These are phyloP conservation scores for Sebastes kiyomatsui DNA, from an alignment of 2,797 vertebrate genomes.

Conservation along the genomic window DNA sequence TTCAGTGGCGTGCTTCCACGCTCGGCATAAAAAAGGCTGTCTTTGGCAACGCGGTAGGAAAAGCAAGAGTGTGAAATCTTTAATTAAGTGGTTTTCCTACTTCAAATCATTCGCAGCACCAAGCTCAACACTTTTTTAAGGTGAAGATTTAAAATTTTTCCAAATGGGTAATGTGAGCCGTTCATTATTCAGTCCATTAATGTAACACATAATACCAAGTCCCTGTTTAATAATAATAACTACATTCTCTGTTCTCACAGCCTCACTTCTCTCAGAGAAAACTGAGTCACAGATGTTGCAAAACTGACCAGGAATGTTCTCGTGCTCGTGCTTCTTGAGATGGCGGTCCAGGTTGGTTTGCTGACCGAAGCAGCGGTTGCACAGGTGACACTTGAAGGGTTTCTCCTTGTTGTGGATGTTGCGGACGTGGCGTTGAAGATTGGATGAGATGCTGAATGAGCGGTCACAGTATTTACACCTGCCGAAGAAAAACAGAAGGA, in stretches of 20 bases:
- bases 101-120: conserved; percentile 29
- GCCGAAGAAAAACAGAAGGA: conserved; percentile 48
- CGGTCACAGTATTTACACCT: conserved; percentile 99
- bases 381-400: conserved; percentile 98
- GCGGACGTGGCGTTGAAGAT: conserved; percentile 97
- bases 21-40: conserved; percentile 1
- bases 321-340: conserved; percentile 98
- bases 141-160: conserved; percentile 37
- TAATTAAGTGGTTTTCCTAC: conserved; percentile 41
- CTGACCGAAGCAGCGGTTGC: conserved; percentile 99
- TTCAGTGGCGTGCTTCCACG: background rate
- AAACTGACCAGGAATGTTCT: conserved; percentile 92
- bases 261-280: conserved; percentile 16
- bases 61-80: conserved; percentile 32
- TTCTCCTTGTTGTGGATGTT: conserved; percentile 99
- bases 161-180: conserved; percentile 26
- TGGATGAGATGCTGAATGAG: conserved; percentile 99
- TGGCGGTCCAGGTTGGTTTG: conserved; percentile 99
- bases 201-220: conserved; percentile 16
- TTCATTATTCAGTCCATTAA: conserved; percentile 41
- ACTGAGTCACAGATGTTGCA: conserved; percentile 3
- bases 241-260: conserved; percentile 9
- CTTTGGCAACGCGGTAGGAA: conserved; percentile 34
- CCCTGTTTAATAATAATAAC: conserved; percentile 28
- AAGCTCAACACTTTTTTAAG: conserved; percentile 35